Evolutionary conservation across 1,140 invertebrate genomes (phyloP).

Genomic region (Anoplolepis gracilipes): DNA sequence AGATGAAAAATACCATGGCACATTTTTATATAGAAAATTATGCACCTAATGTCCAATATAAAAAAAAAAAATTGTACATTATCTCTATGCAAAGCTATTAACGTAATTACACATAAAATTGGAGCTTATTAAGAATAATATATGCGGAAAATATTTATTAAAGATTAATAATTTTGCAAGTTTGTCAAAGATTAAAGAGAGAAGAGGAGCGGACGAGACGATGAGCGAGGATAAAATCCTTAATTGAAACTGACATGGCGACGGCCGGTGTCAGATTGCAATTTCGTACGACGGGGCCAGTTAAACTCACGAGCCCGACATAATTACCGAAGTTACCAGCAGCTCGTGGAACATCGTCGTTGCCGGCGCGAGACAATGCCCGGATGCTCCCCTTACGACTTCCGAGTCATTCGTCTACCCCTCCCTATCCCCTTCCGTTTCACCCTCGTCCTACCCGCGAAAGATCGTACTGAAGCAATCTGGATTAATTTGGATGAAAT

Average conservation of each 20-base stretch:
- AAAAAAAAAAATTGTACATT: no score
- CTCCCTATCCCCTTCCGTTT: conserved; percentile 3
- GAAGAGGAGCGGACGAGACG: neutral
- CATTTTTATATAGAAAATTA: no score
- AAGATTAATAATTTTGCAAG: neutral
- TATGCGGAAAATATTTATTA: no score
- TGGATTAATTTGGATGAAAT: conserved; percentile 61
- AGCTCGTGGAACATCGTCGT: conserved; percentile 52
- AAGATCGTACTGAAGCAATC: conserved; percentile 23
- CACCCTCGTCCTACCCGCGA: no score
- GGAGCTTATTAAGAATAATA: no score
- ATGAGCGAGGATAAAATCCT: conserved; percentile 62
- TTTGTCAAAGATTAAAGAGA: neutral
- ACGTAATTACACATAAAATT: no score
- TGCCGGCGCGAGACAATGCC: conserved; percentile 61
- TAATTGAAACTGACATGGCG: conserved; percentile 67
- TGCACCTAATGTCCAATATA: no score
- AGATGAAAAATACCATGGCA: no score
- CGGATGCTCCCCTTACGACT: conserved; percentile 60
- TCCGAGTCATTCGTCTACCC: conserved; percentile 59
- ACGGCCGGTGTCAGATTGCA: conserved; percentile 62
- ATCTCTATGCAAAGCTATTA: no score
- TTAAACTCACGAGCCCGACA: conserved; percentile 68
- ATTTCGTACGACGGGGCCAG: conserved; percentile 65
- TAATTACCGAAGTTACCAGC: conserved; percentile 72